Percentiles rank a stretch among this genome's conserved stretches.
Evolutionary conservation across 2,113 vertebrate genomes (phyloP).

Genomic region (Mobula hypostoma): DNA sequence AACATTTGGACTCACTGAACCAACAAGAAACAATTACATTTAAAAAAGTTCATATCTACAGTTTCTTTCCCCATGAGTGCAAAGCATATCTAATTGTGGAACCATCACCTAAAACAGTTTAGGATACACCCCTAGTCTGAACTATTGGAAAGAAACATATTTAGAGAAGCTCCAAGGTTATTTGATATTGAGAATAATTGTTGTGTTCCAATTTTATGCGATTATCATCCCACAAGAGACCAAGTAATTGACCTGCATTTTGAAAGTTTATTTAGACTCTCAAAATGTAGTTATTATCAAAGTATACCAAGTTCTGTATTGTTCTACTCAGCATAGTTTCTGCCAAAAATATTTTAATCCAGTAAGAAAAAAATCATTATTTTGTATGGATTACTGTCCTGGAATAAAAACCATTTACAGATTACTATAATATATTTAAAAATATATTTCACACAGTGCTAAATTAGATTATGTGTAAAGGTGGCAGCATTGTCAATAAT

Average conservation of each 20-base stretch:
- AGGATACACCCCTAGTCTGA: not conserved
- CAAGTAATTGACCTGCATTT: not conserved
- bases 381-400: not conserved
- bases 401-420: not conserved
- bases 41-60: not conserved
- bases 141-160: not conserved
- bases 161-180: constrained; percentile 1
- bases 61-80: not conserved
- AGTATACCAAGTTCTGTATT: not conserved
- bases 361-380: not conserved
- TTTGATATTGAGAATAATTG: not conserved
- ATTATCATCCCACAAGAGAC: not conserved
- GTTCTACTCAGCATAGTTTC: not conserved
- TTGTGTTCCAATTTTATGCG: not conserved
- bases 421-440: not conserved
- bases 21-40: not conserved
- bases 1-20: not conserved
- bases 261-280: not conserved
- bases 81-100: not conserved
- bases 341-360: not conserved
- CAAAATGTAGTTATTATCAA: not conserved
- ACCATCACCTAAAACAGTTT: not conserved
- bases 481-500: too few species aligned
- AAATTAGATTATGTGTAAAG: not conserved
- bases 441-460: not conserved